These are phyloP conservation scores for Chaetodon trifascialis DNA, from an alignment of 2,113 vertebrate genomes.

Conservation along the genomic window DNA sequence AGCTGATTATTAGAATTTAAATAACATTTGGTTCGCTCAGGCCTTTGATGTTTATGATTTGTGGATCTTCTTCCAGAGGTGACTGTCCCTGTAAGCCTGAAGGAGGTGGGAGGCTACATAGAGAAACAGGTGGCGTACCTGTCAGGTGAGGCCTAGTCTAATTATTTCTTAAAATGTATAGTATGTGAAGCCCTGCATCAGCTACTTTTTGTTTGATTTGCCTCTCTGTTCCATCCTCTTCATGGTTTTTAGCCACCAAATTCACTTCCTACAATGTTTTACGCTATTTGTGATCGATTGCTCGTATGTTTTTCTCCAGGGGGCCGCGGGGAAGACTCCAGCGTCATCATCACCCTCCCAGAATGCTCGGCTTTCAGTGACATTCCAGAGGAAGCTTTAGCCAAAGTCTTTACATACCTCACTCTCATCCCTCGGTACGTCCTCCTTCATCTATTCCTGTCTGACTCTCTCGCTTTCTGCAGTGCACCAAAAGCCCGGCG, in stretches of 20 bases:
- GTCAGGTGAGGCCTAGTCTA: conserved; percentile 87
- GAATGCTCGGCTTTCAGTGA: conserved; percentile 92
- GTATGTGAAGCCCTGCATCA: neutral
- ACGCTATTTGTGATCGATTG: neutral
- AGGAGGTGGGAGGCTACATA: conserved; percentile 91
- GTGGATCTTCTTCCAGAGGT: conserved; percentile 81
- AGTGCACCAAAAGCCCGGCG: conserved; percentile 76
- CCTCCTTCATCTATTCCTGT: conserved; percentile 36
- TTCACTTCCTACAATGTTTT: neutral
- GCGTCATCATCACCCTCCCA: conserved; percentile 95
- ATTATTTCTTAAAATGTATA: neutral
- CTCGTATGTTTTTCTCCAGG: conserved; percentile 79
- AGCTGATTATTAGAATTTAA: neutral
- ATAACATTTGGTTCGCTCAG: neutral
- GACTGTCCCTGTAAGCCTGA: conserved; percentile 83
- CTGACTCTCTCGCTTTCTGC: conserved; percentile 66
- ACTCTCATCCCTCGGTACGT: conserved; percentile 91
- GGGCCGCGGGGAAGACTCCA: conserved; percentile 91
- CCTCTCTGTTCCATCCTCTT: neutral
- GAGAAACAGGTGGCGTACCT: conserved; percentile 95
- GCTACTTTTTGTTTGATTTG: neutral
- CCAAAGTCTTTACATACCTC: conserved; percentile 92
- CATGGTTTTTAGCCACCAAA: too few species aligned
- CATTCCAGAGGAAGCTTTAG: conserved; percentile 89
- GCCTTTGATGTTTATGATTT: neutral